Conservation (phyloP, 1,140 invertebrate genomes). For the Sinella curviseta region DNA sequence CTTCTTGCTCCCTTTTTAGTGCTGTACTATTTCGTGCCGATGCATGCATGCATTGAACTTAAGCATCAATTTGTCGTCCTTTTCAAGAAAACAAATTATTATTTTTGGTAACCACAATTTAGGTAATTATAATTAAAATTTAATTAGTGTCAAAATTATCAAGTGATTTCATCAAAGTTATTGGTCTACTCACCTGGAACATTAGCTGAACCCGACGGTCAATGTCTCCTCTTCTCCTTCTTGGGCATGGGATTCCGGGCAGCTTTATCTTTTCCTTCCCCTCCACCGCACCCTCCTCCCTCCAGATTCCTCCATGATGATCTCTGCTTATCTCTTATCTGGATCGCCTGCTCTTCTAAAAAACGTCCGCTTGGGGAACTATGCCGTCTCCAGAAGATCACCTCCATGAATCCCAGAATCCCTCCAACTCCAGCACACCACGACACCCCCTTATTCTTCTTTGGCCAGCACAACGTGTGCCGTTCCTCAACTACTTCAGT, state of each 20-base stretch:
- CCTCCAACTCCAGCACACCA: too few relatives aligned
- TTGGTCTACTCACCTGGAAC: constrained; percentile 66
- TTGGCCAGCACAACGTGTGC: too few relatives aligned
- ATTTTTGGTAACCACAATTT: too few relatives aligned
- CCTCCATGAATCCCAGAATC: too few relatives aligned
- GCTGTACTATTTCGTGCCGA: background rate
- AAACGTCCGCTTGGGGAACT: too few relatives aligned
- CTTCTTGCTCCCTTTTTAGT: background rate
- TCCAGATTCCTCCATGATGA: too few relatives aligned
- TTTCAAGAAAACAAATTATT: constrained; percentile 49
- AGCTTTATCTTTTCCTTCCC: constrained; percentile 25
- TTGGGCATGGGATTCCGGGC: constrained; percentile 67
- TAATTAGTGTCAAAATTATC: background rate
- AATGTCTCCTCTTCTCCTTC: constrained; percentile 84
- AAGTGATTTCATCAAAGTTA: constrained; percentile 46
- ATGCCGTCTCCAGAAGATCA: too few relatives aligned
- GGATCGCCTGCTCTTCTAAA: too few relatives aligned
- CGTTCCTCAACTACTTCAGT: too few relatives aligned
- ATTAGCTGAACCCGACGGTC: constrained; percentile 92
- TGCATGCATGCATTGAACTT: constrained; percentile 69
- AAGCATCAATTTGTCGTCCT: constrained; percentile 80
- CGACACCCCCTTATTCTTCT: too few relatives aligned
- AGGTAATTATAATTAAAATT: background rate
- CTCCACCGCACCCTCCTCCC: too few relatives aligned
- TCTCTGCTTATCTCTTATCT: too few relatives aligned